Conservation (phyloP, 2,113 vertebrate species). For the Electrona antarctica region DNA sequence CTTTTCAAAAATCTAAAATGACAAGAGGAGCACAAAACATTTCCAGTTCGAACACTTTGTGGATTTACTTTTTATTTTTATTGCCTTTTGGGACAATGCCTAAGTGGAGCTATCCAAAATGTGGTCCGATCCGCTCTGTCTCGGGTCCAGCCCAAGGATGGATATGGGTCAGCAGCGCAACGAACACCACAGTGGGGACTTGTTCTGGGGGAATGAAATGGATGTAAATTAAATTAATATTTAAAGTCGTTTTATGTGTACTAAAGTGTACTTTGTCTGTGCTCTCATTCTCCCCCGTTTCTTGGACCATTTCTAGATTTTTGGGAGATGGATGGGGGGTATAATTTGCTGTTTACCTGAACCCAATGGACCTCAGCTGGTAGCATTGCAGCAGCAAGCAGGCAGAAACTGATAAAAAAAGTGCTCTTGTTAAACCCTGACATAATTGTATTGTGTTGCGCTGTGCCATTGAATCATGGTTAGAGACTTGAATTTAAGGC, state of each 20-base stretch:
- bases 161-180: conserved; percentile 33
- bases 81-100: conserved; percentile 64
- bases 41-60: conserved; percentile 33
- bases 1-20: conserved; percentile 39
- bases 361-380: conserved; percentile 62
- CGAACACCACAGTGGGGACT: conserved; percentile 37
- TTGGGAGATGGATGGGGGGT: conserved; percentile 17
- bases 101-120: conserved; percentile 39
- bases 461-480: conserved; percentile 48
- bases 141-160: neutral
- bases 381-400: conserved; percentile 32
- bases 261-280: conserved; percentile 64
- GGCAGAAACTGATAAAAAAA: conserved; percentile 50
- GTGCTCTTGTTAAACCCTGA: conserved; percentile 51
- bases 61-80: conserved; percentile 10
- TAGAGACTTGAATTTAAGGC: conserved; percentile 40
- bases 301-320: conserved; percentile 53
- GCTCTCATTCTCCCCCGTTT: conserved; percentile 58
- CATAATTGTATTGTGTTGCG: conserved; percentile 31
- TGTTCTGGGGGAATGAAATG: conserved; percentile 42
- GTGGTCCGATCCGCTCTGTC: neutral
- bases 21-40: conserved; percentile 33
- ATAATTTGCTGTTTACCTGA: conserved; percentile 54
- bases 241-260: conserved; percentile 49
- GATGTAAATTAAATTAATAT: conserved; percentile 71